Evolutionary conservation across 2,113 vertebrate genomes (phyloP), one percentile per base, ranked within the genome.

Genomic region (Sander lucioperca): DNA sequence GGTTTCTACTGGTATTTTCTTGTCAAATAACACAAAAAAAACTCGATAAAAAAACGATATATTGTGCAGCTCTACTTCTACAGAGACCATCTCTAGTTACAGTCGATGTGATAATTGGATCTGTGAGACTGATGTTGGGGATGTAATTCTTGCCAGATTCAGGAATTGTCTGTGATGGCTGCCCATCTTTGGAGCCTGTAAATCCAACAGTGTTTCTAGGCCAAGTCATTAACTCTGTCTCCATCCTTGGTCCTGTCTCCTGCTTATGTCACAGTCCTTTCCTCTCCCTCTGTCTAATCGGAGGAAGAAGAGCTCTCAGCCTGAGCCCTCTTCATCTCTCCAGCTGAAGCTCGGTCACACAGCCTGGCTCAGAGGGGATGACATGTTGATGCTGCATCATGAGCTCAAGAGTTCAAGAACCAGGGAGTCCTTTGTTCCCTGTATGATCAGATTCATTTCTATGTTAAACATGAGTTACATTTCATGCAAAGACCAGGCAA

Each of bases 201-300:
- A 39, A 21, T 70, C 65, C 65, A 56, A 27, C 58, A 18, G 3
- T 33, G 16, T 51, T 76, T 77, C 58, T 50, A 2, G 10, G 36
- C n/a, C 69, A 47, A 58, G 74, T 78, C 69, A 21, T 73, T 77
- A 61, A 21, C 54, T 62, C 48, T 7, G 23, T 43, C 48, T 68
- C 62, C 36, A 4, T 16, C 0, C n/a, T 39, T 19, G 1, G 43
- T 4, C 27, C 70, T 67, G 62, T 27, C 30, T 61, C 63, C 33
- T 81, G n/a, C 36, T 30, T 25, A 56, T 23, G n/a, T 25, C 33
- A n/a, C 50, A 23, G 51, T 39, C 50, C 51, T 51, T 69, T 15
- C 65, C 47, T 33, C 19, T 66, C 23, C 45, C 43, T 66, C 33
- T 5, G 50, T 70, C 50, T 70, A 36, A 69, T 53, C 66, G 7